phyloP scores from a whole-genome alignment of 2,113 vertebrate species.

The Arizona elegans region DNA sequence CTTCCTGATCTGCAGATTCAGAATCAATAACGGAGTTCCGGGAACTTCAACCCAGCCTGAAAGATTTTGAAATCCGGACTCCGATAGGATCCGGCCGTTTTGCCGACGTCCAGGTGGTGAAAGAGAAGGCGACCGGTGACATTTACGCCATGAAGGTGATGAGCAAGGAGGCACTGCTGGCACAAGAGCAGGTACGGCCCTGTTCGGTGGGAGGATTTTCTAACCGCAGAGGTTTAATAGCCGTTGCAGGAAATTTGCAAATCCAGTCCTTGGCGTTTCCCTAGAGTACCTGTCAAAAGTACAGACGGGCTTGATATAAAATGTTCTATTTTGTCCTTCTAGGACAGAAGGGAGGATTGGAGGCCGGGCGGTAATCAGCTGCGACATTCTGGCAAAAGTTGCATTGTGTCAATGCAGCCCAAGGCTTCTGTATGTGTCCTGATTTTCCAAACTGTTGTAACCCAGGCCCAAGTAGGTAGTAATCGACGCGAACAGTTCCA shows the following conservation, averaged over 20 bases:
- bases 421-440: not conserved
- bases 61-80: constrained; percentile 85
- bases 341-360: not conserved
- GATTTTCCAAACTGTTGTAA: not conserved
- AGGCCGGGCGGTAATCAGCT: not conserved
- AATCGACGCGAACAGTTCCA: no score
- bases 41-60: constrained; percentile 78
- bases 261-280: not conserved
- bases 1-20: constrained; percentile 73
- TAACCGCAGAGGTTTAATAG: not conserved
- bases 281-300: not conserved
- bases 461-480: no score
- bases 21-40: constrained; percentile 81
- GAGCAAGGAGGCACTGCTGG: constrained; percentile 80
- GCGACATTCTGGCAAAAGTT: not conserved
- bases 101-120: constrained; percentile 88
- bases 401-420: not conserved
- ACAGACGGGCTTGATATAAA: not conserved
- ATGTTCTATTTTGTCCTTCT: not conserved
- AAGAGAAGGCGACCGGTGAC: constrained; percentile 85
- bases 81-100: constrained; percentile 88
- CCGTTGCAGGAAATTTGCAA: not conserved
- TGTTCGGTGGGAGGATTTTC: not conserved
- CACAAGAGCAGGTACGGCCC: constrained; percentile 79
- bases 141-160: constrained; percentile 95